phyloP scores from a whole-genome alignment of 1,140 invertebrate genomes.

The Drosophila lini region DNA sequence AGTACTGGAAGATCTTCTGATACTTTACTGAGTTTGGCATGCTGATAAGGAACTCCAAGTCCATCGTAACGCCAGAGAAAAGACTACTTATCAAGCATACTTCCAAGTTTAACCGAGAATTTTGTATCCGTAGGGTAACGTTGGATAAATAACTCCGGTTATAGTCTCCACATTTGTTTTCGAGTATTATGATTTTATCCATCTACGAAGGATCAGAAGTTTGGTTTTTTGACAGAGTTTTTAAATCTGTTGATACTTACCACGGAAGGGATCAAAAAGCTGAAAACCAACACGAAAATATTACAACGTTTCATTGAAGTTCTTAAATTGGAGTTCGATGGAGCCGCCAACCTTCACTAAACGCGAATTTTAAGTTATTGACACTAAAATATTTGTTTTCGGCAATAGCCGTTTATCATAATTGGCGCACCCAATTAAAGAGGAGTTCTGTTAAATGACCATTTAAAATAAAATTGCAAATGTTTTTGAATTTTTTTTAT shows the following conservation, averaged over 20 bases:
- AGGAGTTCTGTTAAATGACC: background rate
- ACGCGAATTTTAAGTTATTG: background rate
- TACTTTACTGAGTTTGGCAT: slow-evolving; percentile 38
- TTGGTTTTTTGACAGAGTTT: background rate
- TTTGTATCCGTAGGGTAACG: slow-evolving; percentile 24
- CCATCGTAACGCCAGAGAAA: slow-evolving; percentile 32
- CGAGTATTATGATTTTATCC: slow-evolving; percentile 14
- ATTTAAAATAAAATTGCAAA: background rate
- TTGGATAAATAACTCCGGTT: slow-evolving; percentile 54
- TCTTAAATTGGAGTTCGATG: background rate
- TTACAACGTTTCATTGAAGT: slow-evolving; percentile 7
- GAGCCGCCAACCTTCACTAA: slow-evolving; percentile 12
- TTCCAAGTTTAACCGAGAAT: slow-evolving; percentile 33
- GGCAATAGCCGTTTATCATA: background rate
- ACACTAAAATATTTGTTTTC: background rate
- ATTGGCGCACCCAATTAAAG: slow-evolving; percentile 6
- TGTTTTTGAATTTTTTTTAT: background rate
- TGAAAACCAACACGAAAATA: background rate
- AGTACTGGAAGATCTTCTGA: slow-evolving; percentile 55
- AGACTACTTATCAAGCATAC: slow-evolving; percentile 30
- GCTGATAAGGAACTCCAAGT: slow-evolving; percentile 50
- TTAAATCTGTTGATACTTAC: slow-evolving; percentile 13
- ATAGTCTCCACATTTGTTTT: slow-evolving; percentile 18
- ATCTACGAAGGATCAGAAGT: background rate
- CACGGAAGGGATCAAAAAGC: slow-evolving; percentile 1